phyloP scores from a whole-genome alignment of 2,797 vertebrate genomes.

The Enteromius argenteus region DNA sequence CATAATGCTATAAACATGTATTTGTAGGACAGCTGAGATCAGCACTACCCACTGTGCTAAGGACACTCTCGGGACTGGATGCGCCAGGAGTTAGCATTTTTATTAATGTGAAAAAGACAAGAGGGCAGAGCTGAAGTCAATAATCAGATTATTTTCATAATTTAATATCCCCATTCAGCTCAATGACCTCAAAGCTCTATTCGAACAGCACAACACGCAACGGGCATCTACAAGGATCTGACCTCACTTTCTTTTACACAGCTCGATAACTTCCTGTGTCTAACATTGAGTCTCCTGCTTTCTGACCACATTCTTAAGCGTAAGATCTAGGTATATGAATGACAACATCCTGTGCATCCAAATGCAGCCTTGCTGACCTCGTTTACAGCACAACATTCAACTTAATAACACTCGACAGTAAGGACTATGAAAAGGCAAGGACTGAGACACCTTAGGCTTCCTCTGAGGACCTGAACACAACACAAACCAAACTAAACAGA shows the following conservation, averaged over 20 bases:
- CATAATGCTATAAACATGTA: neutral
- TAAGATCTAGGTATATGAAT: neutral
- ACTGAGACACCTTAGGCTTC: neutral
- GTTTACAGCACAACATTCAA: conserved; percentile 15
- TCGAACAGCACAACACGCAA: neutral
- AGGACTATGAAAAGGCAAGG: neutral
- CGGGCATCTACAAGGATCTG: neutral
- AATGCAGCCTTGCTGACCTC: conserved; percentile 2
- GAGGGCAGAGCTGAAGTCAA: neutral
- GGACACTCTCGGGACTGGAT: neutral
- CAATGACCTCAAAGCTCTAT: neutral
- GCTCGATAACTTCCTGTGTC: neutral
- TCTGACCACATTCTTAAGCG: neutral
- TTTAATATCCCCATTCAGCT: neutral
- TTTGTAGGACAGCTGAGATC: conserved; percentile 7
- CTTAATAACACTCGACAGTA: conserved; percentile 9
- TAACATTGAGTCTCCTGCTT: neutral
- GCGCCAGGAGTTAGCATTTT: neutral
- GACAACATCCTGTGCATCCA: conserved; percentile 11
- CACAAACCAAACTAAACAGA: neutral
- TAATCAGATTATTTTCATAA: neutral
- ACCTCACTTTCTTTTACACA: conserved; percentile 7
- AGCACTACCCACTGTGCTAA: conserved; percentile 12
- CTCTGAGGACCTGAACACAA: neutral
- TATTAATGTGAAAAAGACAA: neutral